Base-by-base conservation (phyloP, 2,888 invertebrate genomes). In the Pseudoips prasinana region DNA sequence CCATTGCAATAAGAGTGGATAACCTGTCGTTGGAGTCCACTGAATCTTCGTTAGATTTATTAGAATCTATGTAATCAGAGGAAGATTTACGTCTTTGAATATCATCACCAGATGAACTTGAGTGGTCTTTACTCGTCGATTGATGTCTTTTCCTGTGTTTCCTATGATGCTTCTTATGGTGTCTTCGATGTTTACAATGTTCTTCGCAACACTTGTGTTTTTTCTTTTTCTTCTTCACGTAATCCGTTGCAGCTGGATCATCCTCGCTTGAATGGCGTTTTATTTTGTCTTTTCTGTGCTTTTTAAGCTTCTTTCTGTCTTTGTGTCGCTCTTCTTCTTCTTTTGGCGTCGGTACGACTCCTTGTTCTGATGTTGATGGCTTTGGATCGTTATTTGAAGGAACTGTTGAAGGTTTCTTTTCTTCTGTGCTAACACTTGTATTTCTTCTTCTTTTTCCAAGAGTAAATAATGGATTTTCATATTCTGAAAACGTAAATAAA, bases 111-210 rank as follows among this genome's bases (percentile, higher is more conserved):
- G 89, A 89, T 3, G 89, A 89, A 37, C 90, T 85, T 1, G 87
- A 87, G 25, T 76, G 86, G 33, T 89, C 89, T 59, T 87, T 88
- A 52, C 78, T 74, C 34, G 74, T 74, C 0, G 88, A 88, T 35
- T 93, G 92, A 75, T 94, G 92, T 66, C 94, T 92, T 64, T 94
- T 94, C 72, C 93, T 92, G 61, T 95, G 95, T 77, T 95, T 95
- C 52, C 92, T 92, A 60, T 94, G 94, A 41, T 92, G 92, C 68
- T 94, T 95, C 73, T 94, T 94, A 56, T 95, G 94, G 62, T 94
- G 94, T 39, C 91, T 90, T 37, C 92, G 90, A 52, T 93, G 93
- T 58, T 93, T 94, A 59, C 94, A 92, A 49, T 91, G 90, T 41
- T 93, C 93, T 43, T 93, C 93, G 55, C 90, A 90, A 58, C 92